phyloP scores from a whole-genome alignment of 2,888 invertebrate species.

The Hypercompe scribonia region DNA sequence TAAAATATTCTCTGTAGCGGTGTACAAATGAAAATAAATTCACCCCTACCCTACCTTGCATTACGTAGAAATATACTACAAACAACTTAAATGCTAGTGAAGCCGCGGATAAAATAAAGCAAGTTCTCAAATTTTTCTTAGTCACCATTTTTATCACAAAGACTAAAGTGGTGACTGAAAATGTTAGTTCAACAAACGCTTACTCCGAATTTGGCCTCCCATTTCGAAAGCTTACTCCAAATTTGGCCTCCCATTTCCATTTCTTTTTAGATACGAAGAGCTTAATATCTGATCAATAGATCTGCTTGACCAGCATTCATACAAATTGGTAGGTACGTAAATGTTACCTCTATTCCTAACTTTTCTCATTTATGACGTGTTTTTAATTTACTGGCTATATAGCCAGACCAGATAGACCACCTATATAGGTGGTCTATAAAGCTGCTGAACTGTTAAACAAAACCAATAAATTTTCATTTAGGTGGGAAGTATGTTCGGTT shows the following conservation, averaged over 20 bases:
- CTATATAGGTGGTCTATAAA: constrained; percentile 8
- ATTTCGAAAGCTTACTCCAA: neutral
- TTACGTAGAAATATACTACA: no score
- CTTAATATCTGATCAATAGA: neutral
- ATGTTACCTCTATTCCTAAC: neutral
- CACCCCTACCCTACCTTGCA: no score
- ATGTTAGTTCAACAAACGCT: neutral
- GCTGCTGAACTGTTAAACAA: constrained; percentile 24
- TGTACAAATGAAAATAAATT: no score
- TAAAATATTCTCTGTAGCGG: no score
- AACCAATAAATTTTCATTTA: constrained; percentile 51
- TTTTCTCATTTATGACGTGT: neutral
- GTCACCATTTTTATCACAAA: neutral
- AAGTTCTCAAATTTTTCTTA: neutral
- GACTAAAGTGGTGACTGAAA: neutral
- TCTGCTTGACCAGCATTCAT: neutral
- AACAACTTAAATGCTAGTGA: no score
- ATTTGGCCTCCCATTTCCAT: neutral
- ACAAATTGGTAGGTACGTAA: neutral
- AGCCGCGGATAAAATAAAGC: neutral
- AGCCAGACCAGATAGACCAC: no score
- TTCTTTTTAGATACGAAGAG: neutral
- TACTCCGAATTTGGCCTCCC: neutral
- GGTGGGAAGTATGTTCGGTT: constrained; percentile 54
- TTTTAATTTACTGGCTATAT: constrained; percentile 1